Evolutionary conservation across 2,113 vertebrate genomes (phyloP).

Genomic region (Harpagus bidentatus): DNA sequence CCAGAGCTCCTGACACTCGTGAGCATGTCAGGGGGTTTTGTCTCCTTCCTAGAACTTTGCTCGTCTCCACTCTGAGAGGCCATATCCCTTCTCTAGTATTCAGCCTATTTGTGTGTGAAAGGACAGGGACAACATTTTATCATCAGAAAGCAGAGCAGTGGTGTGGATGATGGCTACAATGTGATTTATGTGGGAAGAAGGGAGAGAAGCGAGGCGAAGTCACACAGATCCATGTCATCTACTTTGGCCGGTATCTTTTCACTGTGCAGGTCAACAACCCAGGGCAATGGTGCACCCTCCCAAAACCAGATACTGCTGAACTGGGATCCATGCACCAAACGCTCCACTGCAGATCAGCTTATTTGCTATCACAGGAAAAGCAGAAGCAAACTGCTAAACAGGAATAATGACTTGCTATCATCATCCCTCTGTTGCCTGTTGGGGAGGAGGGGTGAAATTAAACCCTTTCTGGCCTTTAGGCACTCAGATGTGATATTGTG

Average conservation of each 20-base stretch:
- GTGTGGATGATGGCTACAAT: too few species aligned
- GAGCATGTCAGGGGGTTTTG: background rate
- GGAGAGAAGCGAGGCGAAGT: accelerated
- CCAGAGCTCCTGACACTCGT: background rate
- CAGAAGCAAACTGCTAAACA: background rate
- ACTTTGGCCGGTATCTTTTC: background rate
- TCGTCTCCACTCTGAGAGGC: accelerated
- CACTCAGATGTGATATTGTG: background rate
- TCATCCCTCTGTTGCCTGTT: background rate
- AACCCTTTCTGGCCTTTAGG: background rate
- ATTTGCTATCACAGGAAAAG: background rate
- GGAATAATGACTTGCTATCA: background rate
- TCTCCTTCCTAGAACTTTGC: background rate
- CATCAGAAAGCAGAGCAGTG: background rate
- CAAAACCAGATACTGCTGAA: background rate
- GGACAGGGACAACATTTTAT: background rate
- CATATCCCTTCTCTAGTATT: background rate
- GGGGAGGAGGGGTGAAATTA: background rate
- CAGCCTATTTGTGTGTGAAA: background rate
- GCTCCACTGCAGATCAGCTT: background rate
- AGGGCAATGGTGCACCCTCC: background rate
- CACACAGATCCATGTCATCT: accelerated
- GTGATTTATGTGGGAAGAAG: background rate
- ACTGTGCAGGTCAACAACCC: background rate
- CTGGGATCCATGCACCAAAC: accelerated